Evolutionary conservation across 2,797 vertebrate genomes (phyloP), one percentile per base, ranked within the genome.

Genomic region (Chrosomus eos): DNA sequence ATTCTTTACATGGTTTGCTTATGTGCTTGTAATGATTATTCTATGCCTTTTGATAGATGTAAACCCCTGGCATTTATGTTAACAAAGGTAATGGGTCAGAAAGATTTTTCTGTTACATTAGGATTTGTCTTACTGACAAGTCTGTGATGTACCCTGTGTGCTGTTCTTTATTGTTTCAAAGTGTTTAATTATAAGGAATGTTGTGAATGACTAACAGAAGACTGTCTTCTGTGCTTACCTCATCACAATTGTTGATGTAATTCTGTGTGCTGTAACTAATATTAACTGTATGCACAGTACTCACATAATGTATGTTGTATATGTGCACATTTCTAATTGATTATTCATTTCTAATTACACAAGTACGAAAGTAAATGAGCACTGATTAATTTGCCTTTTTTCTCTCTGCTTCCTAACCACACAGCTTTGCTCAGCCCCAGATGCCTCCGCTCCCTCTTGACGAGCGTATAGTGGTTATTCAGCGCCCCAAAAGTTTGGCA

Each of bases 401-500:
- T 91, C 79, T 87, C 81, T 76, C 40, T 84, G 36, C 53, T 84
- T 71, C 77, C 58, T 80, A 70, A 87, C 84, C 62, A 83, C 5
- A 85, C 92, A 95, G 95, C 92, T 93, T 90, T 89, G 89, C 92
- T 91, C 93, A 90, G 91, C 94, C 93, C 91, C 95, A 93, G 91
- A 96, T 96, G 94, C 95, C 95, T 93, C 95, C 95, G 83, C 94
- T 95, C 85, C 94, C 95, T 89, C 94, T 95, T 89, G 95, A 94
- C 94, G 95, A 96, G 93, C 95, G 96, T 84, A 95, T 96, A 91
- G 94, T 93, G 85, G 93, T 95, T 88, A 93, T 95, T 91, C 96
- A 95, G 92, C 94, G 95, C 90, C 96, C 96, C 77, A 95, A 96
- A 92, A 95, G 94, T 80, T 85, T 96, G 91, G 89, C 90, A 87